Evolutionary conservation across 2,113 vertebrate species (phyloP).

Genomic region (Spilogale gracilis): DNA sequence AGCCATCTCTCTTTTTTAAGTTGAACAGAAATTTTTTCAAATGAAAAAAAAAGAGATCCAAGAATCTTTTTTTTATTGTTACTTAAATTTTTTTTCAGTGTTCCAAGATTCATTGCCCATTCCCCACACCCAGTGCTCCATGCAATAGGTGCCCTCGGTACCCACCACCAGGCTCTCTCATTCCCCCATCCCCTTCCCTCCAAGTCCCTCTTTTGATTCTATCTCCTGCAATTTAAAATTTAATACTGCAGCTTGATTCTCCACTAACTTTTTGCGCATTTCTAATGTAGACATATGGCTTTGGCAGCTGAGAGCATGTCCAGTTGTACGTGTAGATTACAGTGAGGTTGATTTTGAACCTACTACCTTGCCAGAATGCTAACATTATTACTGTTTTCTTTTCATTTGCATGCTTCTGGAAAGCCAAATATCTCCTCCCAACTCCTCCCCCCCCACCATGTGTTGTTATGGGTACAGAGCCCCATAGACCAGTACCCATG

Average conservation of each 20-base stretch:
- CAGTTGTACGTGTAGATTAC: slow-evolving; percentile 12
- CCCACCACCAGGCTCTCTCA: no score
- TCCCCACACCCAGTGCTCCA: no score
- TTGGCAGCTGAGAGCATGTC: neutral
- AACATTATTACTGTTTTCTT: slow-evolving; percentile 5
- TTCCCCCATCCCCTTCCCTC: no score
- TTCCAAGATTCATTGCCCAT: no score
- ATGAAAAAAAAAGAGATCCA: neutral
- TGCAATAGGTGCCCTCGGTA: no score
- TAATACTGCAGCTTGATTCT: slow-evolving; percentile 31
- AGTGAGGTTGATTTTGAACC: slow-evolving; percentile 34
- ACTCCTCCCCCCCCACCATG: neutral
- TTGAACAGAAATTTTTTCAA: slow-evolving; percentile 60
- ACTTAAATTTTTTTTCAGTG: no score
- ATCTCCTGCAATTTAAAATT: slow-evolving; percentile 39
- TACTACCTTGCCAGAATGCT: neutral
- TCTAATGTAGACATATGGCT: neutral
- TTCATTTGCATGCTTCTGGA: slow-evolving; percentile 28
- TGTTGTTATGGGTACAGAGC: neutral
- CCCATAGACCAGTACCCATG: neutral
- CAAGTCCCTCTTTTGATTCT: neutral
- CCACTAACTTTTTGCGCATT: slow-evolving; percentile 2
- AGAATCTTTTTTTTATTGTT: neutral
- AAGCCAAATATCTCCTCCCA: neutral
- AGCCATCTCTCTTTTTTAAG: slow-evolving; percentile 6